Conservation (phyloP, 2,113 vertebrate genomes). For the Zingel zingel region DNA sequence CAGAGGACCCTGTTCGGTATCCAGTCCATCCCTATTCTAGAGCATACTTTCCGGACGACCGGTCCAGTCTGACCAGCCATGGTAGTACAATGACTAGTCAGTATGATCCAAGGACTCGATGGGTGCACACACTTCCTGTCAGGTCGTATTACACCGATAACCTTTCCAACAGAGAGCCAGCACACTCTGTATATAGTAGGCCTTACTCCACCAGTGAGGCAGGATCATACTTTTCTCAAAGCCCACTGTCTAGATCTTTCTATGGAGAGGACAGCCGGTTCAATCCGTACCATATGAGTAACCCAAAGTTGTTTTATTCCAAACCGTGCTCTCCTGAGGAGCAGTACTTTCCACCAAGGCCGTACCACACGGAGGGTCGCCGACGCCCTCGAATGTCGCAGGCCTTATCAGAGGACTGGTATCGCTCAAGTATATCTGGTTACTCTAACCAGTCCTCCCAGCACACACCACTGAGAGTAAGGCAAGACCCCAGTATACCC, state of each 20-base stretch:
- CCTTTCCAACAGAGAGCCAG: slow-evolving; percentile 69
- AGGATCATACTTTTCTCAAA: slow-evolving; percentile 86
- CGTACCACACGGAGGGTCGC: slow-evolving; percentile 82
- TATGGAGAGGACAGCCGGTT: slow-evolving; percentile 83
- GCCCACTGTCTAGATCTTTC: slow-evolving; percentile 74
- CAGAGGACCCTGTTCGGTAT: slow-evolving; percentile 87
- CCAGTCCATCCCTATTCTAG: slow-evolving; percentile 79
- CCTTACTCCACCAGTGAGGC: slow-evolving; percentile 85
- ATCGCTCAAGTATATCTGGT: slow-evolving; percentile 85
- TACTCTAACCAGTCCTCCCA: slow-evolving; percentile 85
- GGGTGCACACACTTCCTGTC: slow-evolving; percentile 84
- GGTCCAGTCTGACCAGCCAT: slow-evolving; percentile 81
- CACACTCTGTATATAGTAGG: slow-evolving; percentile 75
- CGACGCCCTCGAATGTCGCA: slow-evolving; percentile 84
- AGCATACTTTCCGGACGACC: slow-evolving; percentile 87
- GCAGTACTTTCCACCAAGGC: slow-evolving; percentile 82
- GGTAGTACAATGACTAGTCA: slow-evolving; percentile 82
- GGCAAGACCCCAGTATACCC: slow-evolving; percentile 81
- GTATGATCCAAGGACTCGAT: slow-evolving; percentile 84
- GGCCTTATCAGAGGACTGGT: slow-evolving; percentile 89
- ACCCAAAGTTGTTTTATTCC: slow-evolving; percentile 84
- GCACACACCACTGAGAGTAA: slow-evolving; percentile 78
- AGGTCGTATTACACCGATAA: slow-evolving; percentile 81
- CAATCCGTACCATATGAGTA: slow-evolving; percentile 79
- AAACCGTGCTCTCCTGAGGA: slow-evolving; percentile 88